phyloP scores from a whole-genome alignment of 2,113 vertebrate genomes.

The Chaenocephalus aceratus region DNA sequence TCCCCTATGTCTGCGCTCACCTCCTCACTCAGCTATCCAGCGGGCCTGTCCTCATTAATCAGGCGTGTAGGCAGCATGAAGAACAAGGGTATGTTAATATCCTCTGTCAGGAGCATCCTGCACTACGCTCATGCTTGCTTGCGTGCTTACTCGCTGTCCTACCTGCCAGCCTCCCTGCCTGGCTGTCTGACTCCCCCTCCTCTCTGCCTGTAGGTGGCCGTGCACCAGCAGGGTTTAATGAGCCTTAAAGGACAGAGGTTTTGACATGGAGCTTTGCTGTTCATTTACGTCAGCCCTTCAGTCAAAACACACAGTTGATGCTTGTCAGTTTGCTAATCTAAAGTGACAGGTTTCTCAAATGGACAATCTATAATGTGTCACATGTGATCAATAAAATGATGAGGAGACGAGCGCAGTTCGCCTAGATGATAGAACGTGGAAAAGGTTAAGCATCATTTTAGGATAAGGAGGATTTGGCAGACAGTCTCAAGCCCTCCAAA shows the following conservation, averaged over 20 bases:
- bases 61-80: slow-evolving; percentile 52
- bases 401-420: slow-evolving; percentile 9
- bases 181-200: slow-evolving; percentile 30
- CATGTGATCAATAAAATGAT: slow-evolving; percentile 43
- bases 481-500: not conserved
- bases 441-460: slow-evolving; percentile 11
- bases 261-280: slow-evolving; percentile 49
- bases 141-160: slow-evolving; percentile 43
- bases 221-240: slow-evolving; percentile 68
- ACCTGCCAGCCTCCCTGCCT: slow-evolving; percentile 29
- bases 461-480: not conserved
- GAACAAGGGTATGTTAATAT: slow-evolving; percentile 54
- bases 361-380: slow-evolving; percentile 35
- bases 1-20: slow-evolving; percentile 31
- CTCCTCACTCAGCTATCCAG: slow-evolving; percentile 45
- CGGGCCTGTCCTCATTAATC: slow-evolving; percentile 62
- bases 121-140: slow-evolving; percentile 43
- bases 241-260: slow-evolving; percentile 71
- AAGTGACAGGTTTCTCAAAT: slow-evolving; percentile 40
- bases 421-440: not conserved
- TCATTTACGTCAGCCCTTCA: slow-evolving; percentile 33
- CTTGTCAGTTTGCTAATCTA: slow-evolving; percentile 41
- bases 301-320: slow-evolving; percentile 20
- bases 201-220: slow-evolving; percentile 55
- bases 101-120: slow-evolving; percentile 51